phyloP scores from a whole-genome alignment of 1,140 invertebrate genomes.

The Protaetia brevitarsis region DNA sequence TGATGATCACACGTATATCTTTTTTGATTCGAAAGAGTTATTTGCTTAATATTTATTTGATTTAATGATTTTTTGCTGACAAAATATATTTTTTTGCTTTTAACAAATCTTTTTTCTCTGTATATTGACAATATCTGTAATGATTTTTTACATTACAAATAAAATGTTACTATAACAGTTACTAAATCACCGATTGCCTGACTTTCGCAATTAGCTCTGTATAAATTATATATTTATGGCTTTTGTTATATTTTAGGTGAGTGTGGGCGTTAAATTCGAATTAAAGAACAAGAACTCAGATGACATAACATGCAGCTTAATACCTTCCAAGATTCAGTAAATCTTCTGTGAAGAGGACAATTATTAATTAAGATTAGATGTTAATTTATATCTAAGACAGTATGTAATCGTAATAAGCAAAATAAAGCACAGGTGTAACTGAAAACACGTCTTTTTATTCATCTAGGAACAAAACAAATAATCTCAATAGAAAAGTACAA shows the following conservation, averaged over 20 bases:
- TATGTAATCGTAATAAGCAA: not conserved
- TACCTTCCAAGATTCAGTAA: constrained; percentile 59
- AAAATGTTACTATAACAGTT: too few relatives aligned
- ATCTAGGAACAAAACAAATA: constrained; percentile 24
- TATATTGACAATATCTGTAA: too few relatives aligned
- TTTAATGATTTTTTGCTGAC: too few relatives aligned
- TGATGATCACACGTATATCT: too few relatives aligned
- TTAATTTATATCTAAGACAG: not conserved
- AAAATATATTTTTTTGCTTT: too few relatives aligned
- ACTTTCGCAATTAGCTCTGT: not conserved
- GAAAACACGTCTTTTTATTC: constrained; percentile 1
- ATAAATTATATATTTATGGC: not conserved
- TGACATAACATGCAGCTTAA: constrained; percentile 64
- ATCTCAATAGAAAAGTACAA: constrained; percentile 26
- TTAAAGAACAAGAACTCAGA: constrained; percentile 57
- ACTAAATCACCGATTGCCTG: not conserved
- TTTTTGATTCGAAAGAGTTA: too few relatives aligned
- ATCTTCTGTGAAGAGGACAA: not conserved
- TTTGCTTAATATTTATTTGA: too few relatives aligned
- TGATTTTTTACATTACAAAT: too few relatives aligned
- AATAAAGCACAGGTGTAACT: constrained; percentile 12
- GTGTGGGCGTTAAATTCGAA: constrained; percentile 69
- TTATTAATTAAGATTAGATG: not conserved
- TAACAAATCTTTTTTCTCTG: too few relatives aligned
- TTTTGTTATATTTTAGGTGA: constrained; percentile 50